These are phyloP conservation scores for Cephus rjabovi DNA, from an alignment of 2,888 invertebrate genomes.

Conservation along the genomic window DNA sequence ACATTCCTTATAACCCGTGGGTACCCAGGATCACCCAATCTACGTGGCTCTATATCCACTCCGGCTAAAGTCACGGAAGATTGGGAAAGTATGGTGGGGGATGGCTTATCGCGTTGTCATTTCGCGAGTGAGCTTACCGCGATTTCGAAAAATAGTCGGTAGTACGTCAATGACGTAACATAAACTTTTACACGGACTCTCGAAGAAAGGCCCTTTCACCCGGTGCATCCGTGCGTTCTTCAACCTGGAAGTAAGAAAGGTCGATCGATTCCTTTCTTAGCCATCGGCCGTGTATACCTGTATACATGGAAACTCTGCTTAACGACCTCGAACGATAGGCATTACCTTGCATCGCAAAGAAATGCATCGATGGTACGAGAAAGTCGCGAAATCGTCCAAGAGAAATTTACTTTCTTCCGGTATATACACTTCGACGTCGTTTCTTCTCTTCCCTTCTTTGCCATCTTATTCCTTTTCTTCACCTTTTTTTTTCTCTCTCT, in stretches of 20 bases:
- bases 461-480: not conserved
- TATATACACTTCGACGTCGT: not conserved
- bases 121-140: conserved; percentile 26
- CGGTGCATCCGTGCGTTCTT: not conserved
- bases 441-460: not conserved
- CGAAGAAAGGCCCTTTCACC: not conserved
- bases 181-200: not conserved
- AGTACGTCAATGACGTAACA: conserved; percentile 10
- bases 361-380: conserved; percentile 17
- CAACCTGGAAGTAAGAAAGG: not conserved
- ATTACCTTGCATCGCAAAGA: conserved; percentile 1
- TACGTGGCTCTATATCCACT: conserved; percentile 19
- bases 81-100: not conserved
- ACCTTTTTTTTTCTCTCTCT: no score
- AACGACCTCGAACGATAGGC: not conserved
- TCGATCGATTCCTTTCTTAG: not conserved
- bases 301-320: not conserved
- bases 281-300: not conserved
- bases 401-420: not conserved
- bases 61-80: not conserved
- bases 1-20: conserved; percentile 26
- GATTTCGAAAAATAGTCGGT: conserved; percentile 18
- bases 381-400: not conserved
- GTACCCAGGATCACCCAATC: conserved; percentile 17
- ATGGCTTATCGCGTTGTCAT: conserved; percentile 38